Evolutionary conservation across 2,888 invertebrate genomes (phyloP), one percentile per base, ranked within the genome.

Genomic region (Encarsia formosa): DNA sequence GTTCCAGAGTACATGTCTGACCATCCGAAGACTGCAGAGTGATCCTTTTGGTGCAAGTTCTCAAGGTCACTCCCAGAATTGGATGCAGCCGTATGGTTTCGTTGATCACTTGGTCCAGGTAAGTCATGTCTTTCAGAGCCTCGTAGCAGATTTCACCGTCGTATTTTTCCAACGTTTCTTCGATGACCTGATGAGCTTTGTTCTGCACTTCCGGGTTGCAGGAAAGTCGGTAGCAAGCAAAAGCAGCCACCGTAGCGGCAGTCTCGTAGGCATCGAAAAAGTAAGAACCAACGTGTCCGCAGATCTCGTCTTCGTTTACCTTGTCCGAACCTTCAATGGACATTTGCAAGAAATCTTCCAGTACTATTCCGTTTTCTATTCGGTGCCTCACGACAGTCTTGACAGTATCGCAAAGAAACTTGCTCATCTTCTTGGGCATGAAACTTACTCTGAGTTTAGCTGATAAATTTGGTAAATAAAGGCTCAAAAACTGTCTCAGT

Each of bases 261-360:
- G 80, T 79, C 60, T 79, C 79, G 57, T 75, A 78, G 1, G 79
- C 79, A 24, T 79, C 80, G 3, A 77, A 56, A 58, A 78, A 79
- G 60, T 80, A 79, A 49, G 39, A 22, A 22, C 5, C 22, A 15
- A 39, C 39, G 39, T 78, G 77, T 9, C 24, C 37, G 4, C 32
- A 15, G 9, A 46, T 5, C 8, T 11, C 32, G 18, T 50, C 23
- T 16, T 13, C 18, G 22, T 46, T 26, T 1, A 15, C 13, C 16
- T 5, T 15, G 5, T 34, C 5, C 11, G 26, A 19, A 5, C 34
- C 24, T 6, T 50, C 75, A 2, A 78, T 68, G 48, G 78, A 59
- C 34, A 77, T 58, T 45, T 79, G 75, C 22, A 81, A 62, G 49
- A 79, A 80, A 58, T 81, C 52, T 3, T 47, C 43, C 1, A 29